Conservation (phyloP, 2,797 vertebrate species). For the Sphenodon punctatus region DNA sequence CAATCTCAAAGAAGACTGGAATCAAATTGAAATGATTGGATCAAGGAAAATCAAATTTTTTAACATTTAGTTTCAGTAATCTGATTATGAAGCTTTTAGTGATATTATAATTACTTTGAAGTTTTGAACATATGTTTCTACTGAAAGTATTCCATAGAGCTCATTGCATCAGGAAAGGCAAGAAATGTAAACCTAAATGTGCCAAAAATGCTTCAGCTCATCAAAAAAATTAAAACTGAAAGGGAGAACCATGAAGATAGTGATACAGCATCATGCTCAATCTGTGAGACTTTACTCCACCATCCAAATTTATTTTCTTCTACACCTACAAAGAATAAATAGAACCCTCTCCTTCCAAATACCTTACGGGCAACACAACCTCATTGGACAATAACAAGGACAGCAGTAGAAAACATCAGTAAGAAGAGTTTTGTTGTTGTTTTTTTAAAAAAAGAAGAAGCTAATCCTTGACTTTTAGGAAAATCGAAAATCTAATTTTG, state of each 20-base stretch:
- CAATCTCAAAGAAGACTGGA: conserved; percentile 47
- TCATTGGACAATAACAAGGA: neutral
- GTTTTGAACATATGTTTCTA: conserved; percentile 75
- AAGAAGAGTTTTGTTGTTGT: neutral
- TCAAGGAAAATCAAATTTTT: conserved; percentile 77
- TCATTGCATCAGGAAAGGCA: conserved; percentile 48
- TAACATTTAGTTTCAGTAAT: conserved; percentile 74
- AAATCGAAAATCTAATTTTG: neutral
- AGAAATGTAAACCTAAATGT: conserved; percentile 38
- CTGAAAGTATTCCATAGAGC: conserved; percentile 65
- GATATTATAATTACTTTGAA: conserved; percentile 78
- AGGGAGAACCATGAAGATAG: conserved; percentile 1
- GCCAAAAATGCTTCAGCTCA: conserved; percentile 31
- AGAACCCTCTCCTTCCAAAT: neutral
- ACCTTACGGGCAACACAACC: neutral
- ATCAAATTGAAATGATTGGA: conserved; percentile 73
- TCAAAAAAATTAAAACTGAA: conserved; percentile 43
- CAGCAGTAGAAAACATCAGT: neutral
- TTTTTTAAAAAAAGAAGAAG: neutral
- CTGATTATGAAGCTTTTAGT: conserved; percentile 82
- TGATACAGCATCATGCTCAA: neutral
- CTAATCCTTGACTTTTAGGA: neutral
- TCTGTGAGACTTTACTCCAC: neutral
- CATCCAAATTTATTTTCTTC: neutral
- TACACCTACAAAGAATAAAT: neutral